Evolutionary conservation across 2,888 invertebrate species (phyloP).

Genomic region (Schizotus pectinicornis): DNA sequence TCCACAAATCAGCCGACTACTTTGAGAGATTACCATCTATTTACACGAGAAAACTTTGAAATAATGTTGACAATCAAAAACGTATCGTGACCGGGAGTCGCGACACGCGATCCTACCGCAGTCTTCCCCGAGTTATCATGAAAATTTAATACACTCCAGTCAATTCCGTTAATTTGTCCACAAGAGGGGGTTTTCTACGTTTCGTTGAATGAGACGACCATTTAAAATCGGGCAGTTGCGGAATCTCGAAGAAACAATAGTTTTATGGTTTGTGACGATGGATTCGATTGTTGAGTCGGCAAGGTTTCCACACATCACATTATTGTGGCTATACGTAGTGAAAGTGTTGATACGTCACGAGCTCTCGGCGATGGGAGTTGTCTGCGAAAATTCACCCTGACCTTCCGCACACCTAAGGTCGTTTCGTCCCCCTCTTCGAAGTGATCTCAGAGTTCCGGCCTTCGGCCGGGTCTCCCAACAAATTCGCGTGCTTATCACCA

Average conservation of each 20-base stretch:
- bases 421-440: neutral
- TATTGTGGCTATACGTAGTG: constrained; percentile 7
- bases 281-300: too few relatives aligned
- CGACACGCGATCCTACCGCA: constrained; percentile 24
- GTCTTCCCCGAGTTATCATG: constrained; percentile 22
- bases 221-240: too few relatives aligned
- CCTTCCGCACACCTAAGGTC: constrained; percentile 16
- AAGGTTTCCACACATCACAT: constrained; percentile 8
- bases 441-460: constrained; percentile 6
- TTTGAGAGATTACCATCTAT: constrained; percentile 10
- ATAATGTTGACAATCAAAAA: constrained; percentile 30
- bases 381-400: constrained; percentile 20
- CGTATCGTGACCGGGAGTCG: constrained; percentile 19
- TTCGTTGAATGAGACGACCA: neutral
- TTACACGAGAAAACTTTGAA: constrained; percentile 20
- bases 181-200: constrained; percentile 1
- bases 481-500: too few relatives aligned
- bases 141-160: constrained; percentile 27
- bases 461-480: constrained; percentile 4
- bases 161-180: constrained; percentile 17
- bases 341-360: constrained; percentile 2
- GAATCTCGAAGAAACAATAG: neutral
- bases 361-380: neutral
- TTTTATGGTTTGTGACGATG: too few relatives aligned
- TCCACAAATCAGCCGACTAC: constrained; percentile 10